Conservation (phyloP, 1,140 invertebrate species). For the Drosophila nebulosa region DNA sequence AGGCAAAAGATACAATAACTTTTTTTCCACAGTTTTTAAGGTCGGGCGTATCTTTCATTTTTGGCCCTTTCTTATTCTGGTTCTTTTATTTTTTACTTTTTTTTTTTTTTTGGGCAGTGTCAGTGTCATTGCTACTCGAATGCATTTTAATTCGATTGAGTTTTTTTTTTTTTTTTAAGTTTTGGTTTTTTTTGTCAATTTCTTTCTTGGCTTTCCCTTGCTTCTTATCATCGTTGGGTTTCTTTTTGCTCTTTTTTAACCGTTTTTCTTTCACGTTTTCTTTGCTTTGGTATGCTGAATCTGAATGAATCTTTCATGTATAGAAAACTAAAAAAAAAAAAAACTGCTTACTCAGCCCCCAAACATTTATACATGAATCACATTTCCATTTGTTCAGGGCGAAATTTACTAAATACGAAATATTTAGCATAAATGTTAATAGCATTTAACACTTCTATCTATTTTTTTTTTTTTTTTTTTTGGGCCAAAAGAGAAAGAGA, state of each 20-base stretch:
- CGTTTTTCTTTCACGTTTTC: background rate
- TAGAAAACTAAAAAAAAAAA: background rate
- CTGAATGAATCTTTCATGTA: background rate
- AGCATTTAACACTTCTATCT: too few species aligned
- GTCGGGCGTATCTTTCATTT: constrained; percentile 48
- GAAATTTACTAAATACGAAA: too few species aligned
- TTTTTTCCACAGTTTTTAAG: constrained; percentile 73
- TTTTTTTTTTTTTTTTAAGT: constrained; percentile 36
- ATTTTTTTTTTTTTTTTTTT: too few species aligned
- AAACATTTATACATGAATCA: background rate
- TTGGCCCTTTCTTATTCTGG: constrained; percentile 15
- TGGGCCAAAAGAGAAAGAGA: too few species aligned
- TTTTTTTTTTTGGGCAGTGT: constrained; percentile 41
- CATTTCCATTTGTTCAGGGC: background rate
- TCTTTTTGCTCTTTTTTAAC: background rate
- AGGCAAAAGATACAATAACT: constrained; percentile 73
- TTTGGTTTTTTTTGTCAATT: constrained; percentile 9
- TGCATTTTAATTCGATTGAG: constrained; percentile 75
- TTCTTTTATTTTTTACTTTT: constrained; percentile 3
- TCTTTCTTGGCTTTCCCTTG: constrained; percentile 9
- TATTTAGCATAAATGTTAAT: too few species aligned
- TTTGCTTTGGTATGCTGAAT: background rate
- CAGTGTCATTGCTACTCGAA: constrained; percentile 66
- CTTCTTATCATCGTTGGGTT: too few species aligned
- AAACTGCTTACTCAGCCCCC: background rate